Percentiles rank a stretch among this genome's conserved stretches.
Evolutionary conservation across 2,888 invertebrate genomes (phyloP).

Genomic region (Drosophila prostipennis): DNA sequence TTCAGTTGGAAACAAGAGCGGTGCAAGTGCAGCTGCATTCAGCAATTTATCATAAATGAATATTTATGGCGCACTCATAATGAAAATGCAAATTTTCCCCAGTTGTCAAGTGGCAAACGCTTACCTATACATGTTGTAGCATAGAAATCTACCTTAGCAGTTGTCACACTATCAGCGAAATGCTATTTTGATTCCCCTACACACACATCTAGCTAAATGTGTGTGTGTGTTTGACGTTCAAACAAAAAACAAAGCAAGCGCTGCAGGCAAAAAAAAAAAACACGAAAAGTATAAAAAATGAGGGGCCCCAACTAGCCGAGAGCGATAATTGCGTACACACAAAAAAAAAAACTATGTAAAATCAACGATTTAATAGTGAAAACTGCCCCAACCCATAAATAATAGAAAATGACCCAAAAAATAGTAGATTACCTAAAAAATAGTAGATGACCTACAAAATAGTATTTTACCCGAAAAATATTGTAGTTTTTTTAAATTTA

Average conservation of each 20-base stretch:
- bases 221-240: constrained; percentile 29
- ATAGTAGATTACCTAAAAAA: too few species aligned
- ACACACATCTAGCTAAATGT: too few species aligned
- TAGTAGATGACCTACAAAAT: too few species aligned
- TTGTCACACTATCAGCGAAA: constrained; percentile 59
- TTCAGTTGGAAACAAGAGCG: constrained; percentile 12
- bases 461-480: too few species aligned
- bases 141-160: constrained; percentile 36
- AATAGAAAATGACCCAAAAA: too few species aligned
- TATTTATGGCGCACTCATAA: constrained; percentile 48
- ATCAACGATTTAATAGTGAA: too few species aligned
- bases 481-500: too few species aligned
- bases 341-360: too few species aligned
- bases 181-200: constrained; percentile 17
- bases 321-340: constrained; percentile 73
- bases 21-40: constrained; percentile 23
- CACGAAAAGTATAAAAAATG: background rate
- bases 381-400: too few species aligned
- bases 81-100: constrained; percentile 50
- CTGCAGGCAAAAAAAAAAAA: constrained; percentile 42
- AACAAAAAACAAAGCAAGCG: constrained; percentile 40
- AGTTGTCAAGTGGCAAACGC: constrained; percentile 54
- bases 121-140: constrained; percentile 1
- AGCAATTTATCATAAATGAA: constrained; percentile 39
- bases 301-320: constrained; percentile 41